Percentiles rank a stretch among this genome's conserved stretches.
Evolutionary conservation across 2,113 vertebrate species (phyloP).

Genomic region (Caloenas nicobarica): DNA sequence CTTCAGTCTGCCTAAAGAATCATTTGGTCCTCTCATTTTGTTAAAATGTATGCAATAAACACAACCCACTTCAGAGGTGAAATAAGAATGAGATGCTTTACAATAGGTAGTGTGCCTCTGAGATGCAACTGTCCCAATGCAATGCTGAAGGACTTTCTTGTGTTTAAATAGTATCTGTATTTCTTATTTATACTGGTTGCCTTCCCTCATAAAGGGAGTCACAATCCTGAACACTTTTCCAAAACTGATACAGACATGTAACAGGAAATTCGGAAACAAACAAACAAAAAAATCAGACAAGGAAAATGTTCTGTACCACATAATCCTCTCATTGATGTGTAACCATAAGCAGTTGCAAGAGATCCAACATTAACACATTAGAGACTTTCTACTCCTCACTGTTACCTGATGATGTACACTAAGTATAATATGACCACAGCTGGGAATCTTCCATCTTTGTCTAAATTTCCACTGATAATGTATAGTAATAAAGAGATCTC

Average conservation of each 20-base stretch:
- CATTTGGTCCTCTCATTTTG: conserved; percentile 60
- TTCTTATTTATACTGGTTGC: neutral
- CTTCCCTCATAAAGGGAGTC: neutral
- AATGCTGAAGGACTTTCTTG: neutral
- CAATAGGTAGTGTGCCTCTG: neutral
- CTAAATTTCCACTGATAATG: neutral
- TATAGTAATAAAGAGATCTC: neutral
- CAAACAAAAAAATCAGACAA: neutral
- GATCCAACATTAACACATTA: neutral
- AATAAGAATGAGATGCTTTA: neutral
- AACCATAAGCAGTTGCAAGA: neutral
- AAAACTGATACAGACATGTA: neutral
- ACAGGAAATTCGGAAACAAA: neutral
- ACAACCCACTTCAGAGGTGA: neutral
- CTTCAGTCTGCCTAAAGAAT: conserved; percentile 26
- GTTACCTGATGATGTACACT: neutral
- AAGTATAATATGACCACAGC: neutral
- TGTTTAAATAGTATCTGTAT: neutral
- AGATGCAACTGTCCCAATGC: neutral
- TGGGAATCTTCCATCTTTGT: neutral
- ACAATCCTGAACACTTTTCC: neutral
- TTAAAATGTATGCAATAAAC: neutral
- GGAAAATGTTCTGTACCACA: neutral
- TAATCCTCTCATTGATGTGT: neutral
- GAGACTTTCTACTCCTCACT: neutral